Evolutionary conservation across 2,113 vertebrate genomes (phyloP).

Genomic region (Oreochromis spilurus): DNA sequence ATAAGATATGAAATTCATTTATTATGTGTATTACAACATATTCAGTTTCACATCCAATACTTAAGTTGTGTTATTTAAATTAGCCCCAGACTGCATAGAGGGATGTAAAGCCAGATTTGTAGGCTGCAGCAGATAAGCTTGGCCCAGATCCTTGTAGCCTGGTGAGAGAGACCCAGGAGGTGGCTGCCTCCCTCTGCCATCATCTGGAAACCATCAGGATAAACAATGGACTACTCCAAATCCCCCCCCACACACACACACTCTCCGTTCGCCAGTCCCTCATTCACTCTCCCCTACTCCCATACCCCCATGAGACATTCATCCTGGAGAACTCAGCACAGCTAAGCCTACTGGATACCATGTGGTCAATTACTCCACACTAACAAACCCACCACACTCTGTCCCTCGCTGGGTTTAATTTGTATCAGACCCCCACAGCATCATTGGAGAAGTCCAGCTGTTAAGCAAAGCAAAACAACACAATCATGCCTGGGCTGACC

Average conservation of each 20-base stretch:
- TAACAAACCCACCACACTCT: slow-evolving; percentile 73
- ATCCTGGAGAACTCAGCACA: slow-evolving; percentile 75
- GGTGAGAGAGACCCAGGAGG: slow-evolving; percentile 66
- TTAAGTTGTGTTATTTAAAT: slow-evolving; percentile 1
- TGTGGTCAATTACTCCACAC: slow-evolving; percentile 82
- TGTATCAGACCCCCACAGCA: slow-evolving; percentile 67
- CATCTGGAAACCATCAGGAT: slow-evolving; percentile 91
- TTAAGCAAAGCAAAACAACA: slow-evolving; percentile 46
- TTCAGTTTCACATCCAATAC: not conserved
- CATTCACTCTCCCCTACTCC: slow-evolving; percentile 16
- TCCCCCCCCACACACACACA: slow-evolving; percentile 49
- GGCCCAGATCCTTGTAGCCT: slow-evolving; percentile 61
- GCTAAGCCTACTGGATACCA: slow-evolving; percentile 74
- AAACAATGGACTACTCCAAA: slow-evolving; percentile 83
- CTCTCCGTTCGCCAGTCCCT: not conserved
- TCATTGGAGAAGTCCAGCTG: slow-evolving; percentile 76
- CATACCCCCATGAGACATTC: slow-evolving; percentile 53
- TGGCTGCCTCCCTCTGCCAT: slow-evolving; percentile 74
- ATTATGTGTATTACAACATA: not conserved
- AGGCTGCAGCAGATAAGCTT: slow-evolving; percentile 69
- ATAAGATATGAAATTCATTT: not conserved
- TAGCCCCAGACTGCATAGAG: not conserved
- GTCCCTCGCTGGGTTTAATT: slow-evolving; percentile 71
- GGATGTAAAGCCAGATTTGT: slow-evolving; percentile 44
- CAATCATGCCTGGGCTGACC: slow-evolving; percentile 47